These are phyloP conservation scores for Nymphicus hollandicus DNA, from an alignment of 2,113 vertebrate species.

Conservation along the genomic window DNA sequence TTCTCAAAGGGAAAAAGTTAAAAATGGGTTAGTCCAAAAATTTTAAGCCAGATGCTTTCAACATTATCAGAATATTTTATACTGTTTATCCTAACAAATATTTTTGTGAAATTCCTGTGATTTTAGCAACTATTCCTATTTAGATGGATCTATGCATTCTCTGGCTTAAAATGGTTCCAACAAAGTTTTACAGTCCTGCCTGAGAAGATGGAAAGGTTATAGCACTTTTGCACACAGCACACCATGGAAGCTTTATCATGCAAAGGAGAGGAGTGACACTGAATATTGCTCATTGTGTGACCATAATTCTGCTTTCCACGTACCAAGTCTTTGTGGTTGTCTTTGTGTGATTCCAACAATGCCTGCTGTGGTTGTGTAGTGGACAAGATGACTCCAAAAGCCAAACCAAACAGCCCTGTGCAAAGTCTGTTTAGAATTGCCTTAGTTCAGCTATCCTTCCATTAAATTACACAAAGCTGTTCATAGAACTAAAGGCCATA, in stretches of 20 bases:
- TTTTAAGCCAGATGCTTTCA: background rate
- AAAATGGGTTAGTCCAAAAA: background rate
- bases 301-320: background rate
- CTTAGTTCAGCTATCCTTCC: background rate
- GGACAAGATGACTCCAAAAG: background rate
- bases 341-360: fast-evolving
- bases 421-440: background rate
- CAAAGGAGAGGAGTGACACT: background rate
- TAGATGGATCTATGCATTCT: background rate
- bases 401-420: background rate
- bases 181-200: background rate
- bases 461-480: background rate
- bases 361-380: background rate
- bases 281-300: background rate
- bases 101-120: background rate
- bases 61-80: background rate
- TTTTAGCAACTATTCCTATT: background rate
- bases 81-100: background rate
- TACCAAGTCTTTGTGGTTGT: background rate
- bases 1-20: background rate
- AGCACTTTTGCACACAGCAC: background rate
- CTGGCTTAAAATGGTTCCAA: background rate
- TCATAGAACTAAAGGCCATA: background rate
- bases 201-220: background rate
- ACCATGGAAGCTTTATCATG: background rate